These are phyloP conservation scores for Lytechinus pictus DNA, from an alignment of 35 echinoderm and acorn worm species.

Conservation along the genomic window DNA sequence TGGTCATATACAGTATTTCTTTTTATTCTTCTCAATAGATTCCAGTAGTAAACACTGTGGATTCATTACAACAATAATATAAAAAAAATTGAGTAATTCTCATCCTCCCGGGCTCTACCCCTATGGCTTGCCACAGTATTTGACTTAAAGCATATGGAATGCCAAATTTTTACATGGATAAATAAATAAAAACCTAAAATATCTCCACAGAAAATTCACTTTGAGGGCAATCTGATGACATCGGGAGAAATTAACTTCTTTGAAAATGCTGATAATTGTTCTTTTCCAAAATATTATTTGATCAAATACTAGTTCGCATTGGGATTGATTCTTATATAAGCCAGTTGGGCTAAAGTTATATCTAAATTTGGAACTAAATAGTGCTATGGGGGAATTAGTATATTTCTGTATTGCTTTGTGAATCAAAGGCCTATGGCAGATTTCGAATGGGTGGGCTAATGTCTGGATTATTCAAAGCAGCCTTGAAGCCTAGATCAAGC, in stretches of 20 bases:
- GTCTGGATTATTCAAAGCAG: not conserved
- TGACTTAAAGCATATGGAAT: not conserved
- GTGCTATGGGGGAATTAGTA: not conserved
- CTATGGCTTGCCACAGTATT: not conserved
- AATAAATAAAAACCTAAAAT: not conserved
- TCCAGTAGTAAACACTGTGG: not conserved
- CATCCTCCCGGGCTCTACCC: not conserved
- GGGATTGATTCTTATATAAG: not conserved
- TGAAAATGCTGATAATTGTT: too few species aligned
- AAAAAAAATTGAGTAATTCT: not conserved
- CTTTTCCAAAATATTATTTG: not conserved
- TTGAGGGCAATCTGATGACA: not conserved
- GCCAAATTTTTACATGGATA: not conserved
- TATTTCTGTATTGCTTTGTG: not conserved
- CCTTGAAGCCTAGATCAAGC: not conserved
- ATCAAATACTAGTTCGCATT: not conserved
- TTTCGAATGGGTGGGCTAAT: not conserved
- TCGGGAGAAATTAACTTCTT: too few species aligned
- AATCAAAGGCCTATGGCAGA: not conserved
- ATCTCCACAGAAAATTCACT: not conserved
- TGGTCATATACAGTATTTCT: not conserved
- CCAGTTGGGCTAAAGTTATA: not conserved
- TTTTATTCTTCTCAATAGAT: not conserved
- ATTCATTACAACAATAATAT: not conserved
- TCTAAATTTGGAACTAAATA: not conserved